Percentiles rank a stretch among this genome's conserved stretches.
Evolutionary conservation across 2,113 vertebrate species (phyloP).

Genomic region (Cavia aperea): DNA sequence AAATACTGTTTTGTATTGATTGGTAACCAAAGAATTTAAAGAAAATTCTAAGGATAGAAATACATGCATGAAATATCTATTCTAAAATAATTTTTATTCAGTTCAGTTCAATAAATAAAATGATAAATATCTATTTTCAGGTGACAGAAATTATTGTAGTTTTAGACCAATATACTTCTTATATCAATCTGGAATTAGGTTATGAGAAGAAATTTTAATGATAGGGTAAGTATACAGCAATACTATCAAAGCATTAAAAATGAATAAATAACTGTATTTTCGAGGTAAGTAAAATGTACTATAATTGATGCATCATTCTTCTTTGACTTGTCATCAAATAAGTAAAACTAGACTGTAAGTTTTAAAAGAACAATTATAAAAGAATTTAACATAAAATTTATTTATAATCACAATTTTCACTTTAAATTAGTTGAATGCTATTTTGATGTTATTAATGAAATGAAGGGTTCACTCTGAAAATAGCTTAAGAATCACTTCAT

Average conservation of each 20-base stretch:
- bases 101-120: background rate
- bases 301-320: background rate
- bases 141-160: background rate
- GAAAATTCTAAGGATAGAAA: background rate
- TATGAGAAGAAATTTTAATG: conserved; percentile 5
- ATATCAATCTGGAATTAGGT: background rate
- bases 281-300: background rate
- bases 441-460: background rate
- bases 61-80: background rate
- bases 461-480: background rate
- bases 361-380: conserved; percentile 14
- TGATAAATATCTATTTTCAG: background rate
- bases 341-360: background rate
- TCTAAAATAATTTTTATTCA: background rate
- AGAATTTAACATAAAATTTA: background rate
- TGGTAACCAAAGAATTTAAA: background rate
- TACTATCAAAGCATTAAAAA: background rate
- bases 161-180: background rate
- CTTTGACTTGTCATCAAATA: background rate
- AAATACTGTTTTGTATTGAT: background rate
- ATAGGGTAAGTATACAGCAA: background rate
- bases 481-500: background rate
- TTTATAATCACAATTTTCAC: background rate
- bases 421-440: background rate
- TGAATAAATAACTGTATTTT: background rate